Percentiles rank a stretch among this genome's conserved stretches.
phyloP scores from a whole-genome alignment of 1,140 invertebrate species.

The Trichonephila clavipes region DNA sequence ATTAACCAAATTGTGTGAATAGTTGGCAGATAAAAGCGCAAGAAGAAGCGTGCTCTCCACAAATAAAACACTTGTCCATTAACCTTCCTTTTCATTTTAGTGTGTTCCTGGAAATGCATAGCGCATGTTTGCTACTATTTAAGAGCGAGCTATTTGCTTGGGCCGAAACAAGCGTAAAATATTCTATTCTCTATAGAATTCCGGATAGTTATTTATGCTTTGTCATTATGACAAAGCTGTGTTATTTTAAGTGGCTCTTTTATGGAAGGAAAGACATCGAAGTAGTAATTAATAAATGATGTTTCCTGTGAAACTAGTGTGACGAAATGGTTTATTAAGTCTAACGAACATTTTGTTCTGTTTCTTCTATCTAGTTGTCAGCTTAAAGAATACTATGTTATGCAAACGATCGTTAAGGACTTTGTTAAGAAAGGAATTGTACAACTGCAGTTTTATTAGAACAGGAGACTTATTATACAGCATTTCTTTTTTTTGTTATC shows the following conservation, averaged over 20 bases:
- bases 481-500: neutral
- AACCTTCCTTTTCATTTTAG: no score
- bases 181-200: neutral
- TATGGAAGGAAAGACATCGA: neutral
- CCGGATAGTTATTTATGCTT: neutral
- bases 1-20: no score
- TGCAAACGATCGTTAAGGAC: neutral
- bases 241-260: neutral
- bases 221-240: neutral
- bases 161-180: neutral
- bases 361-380: neutral
- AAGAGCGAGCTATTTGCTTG: neutral
- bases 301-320: neutral
- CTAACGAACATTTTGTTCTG: neutral
- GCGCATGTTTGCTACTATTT: neutral
- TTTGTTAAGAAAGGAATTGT: neutral
- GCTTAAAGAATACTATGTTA: neutral
- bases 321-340: neutral
- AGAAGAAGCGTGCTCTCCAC: no score
- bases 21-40: no score
- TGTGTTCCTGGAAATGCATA: no score
- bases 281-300: constrained; percentile 10
- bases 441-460: neutral
- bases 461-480: neutral
- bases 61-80: no score